Evolutionary conservation across 23 tunicate species (phyloP), one percentile per base, ranked within the genome.

Genomic region (Oikopleura albicans): DNA sequence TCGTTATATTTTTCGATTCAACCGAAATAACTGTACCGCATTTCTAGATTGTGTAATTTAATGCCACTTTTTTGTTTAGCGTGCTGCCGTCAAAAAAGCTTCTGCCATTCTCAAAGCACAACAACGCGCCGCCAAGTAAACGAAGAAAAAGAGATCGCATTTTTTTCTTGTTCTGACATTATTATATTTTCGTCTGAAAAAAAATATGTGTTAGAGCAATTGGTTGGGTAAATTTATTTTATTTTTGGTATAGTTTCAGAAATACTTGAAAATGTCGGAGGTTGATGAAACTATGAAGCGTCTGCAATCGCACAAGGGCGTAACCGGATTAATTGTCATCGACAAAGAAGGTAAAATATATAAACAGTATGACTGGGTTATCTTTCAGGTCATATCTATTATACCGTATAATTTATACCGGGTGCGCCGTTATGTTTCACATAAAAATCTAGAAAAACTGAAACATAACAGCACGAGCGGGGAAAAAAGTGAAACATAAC

Each of bases 261-360:
- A n/a, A n/a, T n/a, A n/a, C n/a, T n/a, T 39, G 57, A 84, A 87
- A 83, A 88, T 88, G 97, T 91, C 99, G 39, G 99, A 95, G 90
- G 91, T 95, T 41, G 99, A 95, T 85, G 99, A 95, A 85, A 95
- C 99, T 0, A 95, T 95, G 41, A 95, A 95, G 41, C 84, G 99
- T 41, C 91, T 95, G 66, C 99, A 95, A 66, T 71, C 89, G 40
- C 99, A 95, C 86, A 95, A 95, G 57, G 99, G 99, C 40, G 99
- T 95, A 39, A 84, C 91, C n/a, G 99, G 99, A 39, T 86, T 95
- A 39, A 95, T 95, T 40, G 97, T 95, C 33, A 95, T 95, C n/a
- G 91, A 95, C 87, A 86, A 76, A 39, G 99, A 95, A 87, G 97
- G 91, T 88, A 83, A 86, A 79, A 88, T n/a, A n/a, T n/a, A n/a